phyloP scores from a whole-genome alignment of 2,113 vertebrate species.

The Clarias magur region DNA sequence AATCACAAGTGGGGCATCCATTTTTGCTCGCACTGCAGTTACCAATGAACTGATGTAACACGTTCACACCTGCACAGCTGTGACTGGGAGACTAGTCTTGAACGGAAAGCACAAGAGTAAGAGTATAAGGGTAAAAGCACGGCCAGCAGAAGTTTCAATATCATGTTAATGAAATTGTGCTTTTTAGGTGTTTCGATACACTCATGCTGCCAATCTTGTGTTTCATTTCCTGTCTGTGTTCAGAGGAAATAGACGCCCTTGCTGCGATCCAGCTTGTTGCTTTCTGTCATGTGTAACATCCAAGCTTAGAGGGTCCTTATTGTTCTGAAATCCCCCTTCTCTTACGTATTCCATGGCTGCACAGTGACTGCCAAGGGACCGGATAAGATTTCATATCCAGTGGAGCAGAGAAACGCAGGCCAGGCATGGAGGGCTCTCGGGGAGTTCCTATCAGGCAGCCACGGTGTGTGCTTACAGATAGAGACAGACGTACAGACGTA shows the following conservation, averaged over 20 bases:
- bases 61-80: no score
- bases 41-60: no score
- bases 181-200: neutral
- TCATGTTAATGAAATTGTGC: neutral
- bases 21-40: no score
- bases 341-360: neutral
- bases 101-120: no score
- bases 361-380: neutral
- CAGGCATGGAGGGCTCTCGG: neutral
- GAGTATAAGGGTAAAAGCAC: no score
- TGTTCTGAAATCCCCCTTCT: neutral
- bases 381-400: neutral
- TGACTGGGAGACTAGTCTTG: no score
- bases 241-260: neutral
- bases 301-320: neutral
- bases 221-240: conserved; percentile 20
- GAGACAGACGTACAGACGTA: conserved; percentile 12
- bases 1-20: no score
- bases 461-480: conserved; percentile 45
- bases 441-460: neutral
- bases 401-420: neutral
- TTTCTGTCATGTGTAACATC: neutral
- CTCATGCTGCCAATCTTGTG: conserved; percentile 1
- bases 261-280: conserved; percentile 26
- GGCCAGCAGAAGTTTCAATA: neutral